Conservation (phyloP, 2,797 vertebrate genomes). For the Acanthurus leucopareius region DNA sequence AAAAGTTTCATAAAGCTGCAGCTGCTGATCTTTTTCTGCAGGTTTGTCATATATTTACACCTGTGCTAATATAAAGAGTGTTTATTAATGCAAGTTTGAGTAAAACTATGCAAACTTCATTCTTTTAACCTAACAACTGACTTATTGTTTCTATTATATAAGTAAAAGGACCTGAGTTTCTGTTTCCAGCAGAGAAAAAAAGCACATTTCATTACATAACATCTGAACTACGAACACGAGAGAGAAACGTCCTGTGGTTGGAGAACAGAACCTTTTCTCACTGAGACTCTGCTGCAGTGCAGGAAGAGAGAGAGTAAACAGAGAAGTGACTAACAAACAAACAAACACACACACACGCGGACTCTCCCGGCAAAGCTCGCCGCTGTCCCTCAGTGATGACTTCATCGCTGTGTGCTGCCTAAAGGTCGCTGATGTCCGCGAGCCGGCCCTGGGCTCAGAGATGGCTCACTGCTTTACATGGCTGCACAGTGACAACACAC, state of each 20-base stretch:
- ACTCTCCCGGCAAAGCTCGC: constrained; percentile 55
- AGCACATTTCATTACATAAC: not conserved
- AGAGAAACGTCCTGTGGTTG: not conserved
- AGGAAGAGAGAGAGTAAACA: constrained; percentile 46
- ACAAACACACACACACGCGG: too few relatives aligned
- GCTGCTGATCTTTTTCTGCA: not conserved
- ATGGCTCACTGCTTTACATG: constrained; percentile 53
- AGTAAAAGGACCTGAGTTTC: not conserved
- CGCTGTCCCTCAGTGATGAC: constrained; percentile 69
- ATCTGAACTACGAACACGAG: not conserved
- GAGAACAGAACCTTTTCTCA: constrained; percentile 59
- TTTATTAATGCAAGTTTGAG: not conserved
- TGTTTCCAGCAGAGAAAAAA: not conserved
- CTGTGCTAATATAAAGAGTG: not conserved
- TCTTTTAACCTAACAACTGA: too few relatives aligned
- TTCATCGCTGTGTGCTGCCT: constrained; percentile 62
- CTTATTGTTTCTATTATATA: not conserved
- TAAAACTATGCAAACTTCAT: too few relatives aligned
- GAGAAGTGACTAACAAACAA: too few relatives aligned
- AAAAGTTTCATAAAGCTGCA: not conserved
- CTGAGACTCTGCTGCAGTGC: constrained; percentile 31
- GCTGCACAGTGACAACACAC: constrained; percentile 43
- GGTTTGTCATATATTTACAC: not conserved
- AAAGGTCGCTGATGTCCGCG: constrained; percentile 70
- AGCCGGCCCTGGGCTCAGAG: constrained; percentile 65